Base-by-base conservation (phyloP, 2,888 invertebrate species). In the Sialis lutaria region DNA sequence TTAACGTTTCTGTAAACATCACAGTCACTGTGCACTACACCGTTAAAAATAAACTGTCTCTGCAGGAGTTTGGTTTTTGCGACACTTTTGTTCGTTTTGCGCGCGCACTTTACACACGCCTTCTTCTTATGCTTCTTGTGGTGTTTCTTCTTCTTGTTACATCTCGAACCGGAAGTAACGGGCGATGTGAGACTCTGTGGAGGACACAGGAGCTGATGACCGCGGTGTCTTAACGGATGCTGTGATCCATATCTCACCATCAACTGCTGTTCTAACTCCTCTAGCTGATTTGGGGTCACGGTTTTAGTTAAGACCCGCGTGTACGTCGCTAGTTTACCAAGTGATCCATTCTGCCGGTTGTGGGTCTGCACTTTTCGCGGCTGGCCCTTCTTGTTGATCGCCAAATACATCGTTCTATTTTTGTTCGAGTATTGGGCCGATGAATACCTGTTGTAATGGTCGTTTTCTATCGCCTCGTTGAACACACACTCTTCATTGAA, bases 401-500 rank as follows among this genome's bases (percentile, higher is more conserved):
- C 88, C 64, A 88, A 69, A 69, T 82, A 88, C 54, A 77, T 67
- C 45, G 82, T 82, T 57, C 79, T 77, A 56, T 75, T 73, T 53
- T 67, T 70, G 66, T 81, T 75, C 50, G 80, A 80, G 68, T 79
- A 78, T 63, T 79, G 77, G 51, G 73, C 74, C 56, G 81, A 81
- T 58, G 85, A 82, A 69, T 88, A 89, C 49, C 83, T 84, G 65
- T 87, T 88, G 71, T 86, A 88, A 64, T 84, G 79, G 67, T 86
- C 81, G 65, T 80, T 78, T 65, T 82, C 86, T 66, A 87, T 79
- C 63, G 78, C 81, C 70, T 88, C 88, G 68, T 85, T 83, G 75
- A 88, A 87, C 64, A 86, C 76, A 71, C 88, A 89, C 60, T 83
- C 82, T 57, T 70, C 71, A 62, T 79, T 79, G 73, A 82, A 84